Conservation (phyloP, 2,888 invertebrate genomes). For the Bedellia somnulentella region DNA sequence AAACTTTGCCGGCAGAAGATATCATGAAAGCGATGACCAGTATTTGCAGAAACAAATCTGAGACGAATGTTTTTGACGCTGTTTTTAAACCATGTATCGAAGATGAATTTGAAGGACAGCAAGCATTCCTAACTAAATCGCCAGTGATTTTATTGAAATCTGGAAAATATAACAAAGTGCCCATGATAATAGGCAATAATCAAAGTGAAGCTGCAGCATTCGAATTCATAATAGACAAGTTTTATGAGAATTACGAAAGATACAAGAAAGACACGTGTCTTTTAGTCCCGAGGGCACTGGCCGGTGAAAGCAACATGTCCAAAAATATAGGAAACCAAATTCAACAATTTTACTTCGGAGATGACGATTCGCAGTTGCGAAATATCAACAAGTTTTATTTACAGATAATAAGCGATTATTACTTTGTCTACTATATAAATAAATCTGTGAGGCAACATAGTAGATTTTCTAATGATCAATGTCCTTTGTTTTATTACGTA, state of each 20-base stretch:
- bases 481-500: conserved; percentile 39
- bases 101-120: conserved; percentile 40
- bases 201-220: conserved; percentile 32
- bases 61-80: conserved; percentile 22
- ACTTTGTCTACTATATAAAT: conserved; percentile 39
- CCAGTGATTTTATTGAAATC: conserved; percentile 36
- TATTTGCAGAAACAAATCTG: conserved; percentile 2
- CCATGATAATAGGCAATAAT: conserved; percentile 43
- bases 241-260: conserved; percentile 28
- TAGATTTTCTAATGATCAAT: conserved; percentile 23
- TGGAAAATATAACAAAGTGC: conserved; percentile 42
- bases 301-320: conserved; percentile 18
- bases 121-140: conserved; percentile 37
- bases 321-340: conserved; percentile 32
- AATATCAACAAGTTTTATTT: conserved; percentile 34
- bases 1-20: conserved; percentile 18
- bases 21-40: conserved; percentile 22
- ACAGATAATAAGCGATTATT: conserved; percentile 40
- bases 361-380: conserved; percentile 24
- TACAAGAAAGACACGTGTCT: conserved; percentile 27
- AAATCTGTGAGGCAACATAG: conserved; percentile 35
- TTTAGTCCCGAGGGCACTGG: conserved; percentile 31
- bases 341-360: conserved; percentile 35
- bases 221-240: conserved; percentile 21
- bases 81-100: conserved; percentile 45